Base-by-base conservation (phyloP, 2,888 invertebrate genomes). In the Galerucella pusilla region DNA sequence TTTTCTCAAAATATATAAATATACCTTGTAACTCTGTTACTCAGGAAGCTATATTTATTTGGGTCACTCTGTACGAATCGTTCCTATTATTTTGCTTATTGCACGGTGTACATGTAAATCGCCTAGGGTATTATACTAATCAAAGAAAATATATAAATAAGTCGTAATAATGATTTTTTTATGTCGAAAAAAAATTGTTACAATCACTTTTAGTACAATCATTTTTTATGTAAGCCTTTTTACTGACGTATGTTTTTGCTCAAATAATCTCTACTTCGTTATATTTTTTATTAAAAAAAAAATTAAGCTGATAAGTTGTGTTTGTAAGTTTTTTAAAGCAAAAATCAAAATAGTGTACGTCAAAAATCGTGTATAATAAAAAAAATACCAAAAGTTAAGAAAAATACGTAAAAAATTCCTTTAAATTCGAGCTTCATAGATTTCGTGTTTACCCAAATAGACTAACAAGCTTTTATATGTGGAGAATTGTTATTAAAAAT, bases 181-280 rank as follows among this genome's bases (percentile, higher is more conserved):
- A 49, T 65, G 20, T 52, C 49, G 49, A 12, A 71, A 59, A 71
- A 63, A 71, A 75, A 75, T 66, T 67, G 69, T 73, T 65, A 76
- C 74, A 76, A 76, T 76, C 76, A 76, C 66, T 76, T 74, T 76
- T 46, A 54, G 76, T 76, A 76, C 74, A 76, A 76, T 76, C 76
- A 76, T 76, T 49, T 12, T 49, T 71, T 71, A 65, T 57, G 64
- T 65, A 71, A 65, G 71, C 71, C 65, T 65, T 57, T 65, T 71
- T 73, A 60, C 54, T 61, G 46, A 65, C 12, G 57, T 71, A 65
- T 71, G 64, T 71, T 71, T 63, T 71, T 71, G 71, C 71, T 71
- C 71, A 71, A 71, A 65, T 59, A 64, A 25, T 59, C 54, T 68
- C 60, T 68, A 68, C 59, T 69, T 61, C 25, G 69, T 61, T 61